These are phyloP conservation scores for Bufotes viridis DNA, from an alignment of 2,797 vertebrate genomes.

Conservation along the genomic window DNA sequence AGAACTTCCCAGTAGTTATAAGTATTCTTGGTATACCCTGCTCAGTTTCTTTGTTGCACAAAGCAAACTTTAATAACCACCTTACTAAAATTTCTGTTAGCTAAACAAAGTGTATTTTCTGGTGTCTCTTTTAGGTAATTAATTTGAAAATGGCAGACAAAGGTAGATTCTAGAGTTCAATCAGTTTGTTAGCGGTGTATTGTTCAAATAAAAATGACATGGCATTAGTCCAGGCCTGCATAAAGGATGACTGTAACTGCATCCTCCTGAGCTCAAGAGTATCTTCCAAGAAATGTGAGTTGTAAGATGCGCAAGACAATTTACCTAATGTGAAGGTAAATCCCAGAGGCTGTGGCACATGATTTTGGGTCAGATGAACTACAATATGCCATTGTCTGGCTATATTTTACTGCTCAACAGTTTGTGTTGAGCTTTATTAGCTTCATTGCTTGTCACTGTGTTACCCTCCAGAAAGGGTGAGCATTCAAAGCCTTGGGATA, in stretches of 20 bases:
- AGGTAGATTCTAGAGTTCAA: constrained; percentile 62
- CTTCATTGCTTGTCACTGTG: constrained; percentile 41
- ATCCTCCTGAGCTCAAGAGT: constrained; percentile 57
- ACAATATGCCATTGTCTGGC: constrained; percentile 58
- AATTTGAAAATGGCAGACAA: constrained; percentile 60
- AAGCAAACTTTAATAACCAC: constrained; percentile 37
- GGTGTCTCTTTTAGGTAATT: constrained; percentile 60
- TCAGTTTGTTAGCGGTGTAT: constrained; percentile 60
- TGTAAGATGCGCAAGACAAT: constrained; percentile 60
- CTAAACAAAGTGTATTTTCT: constrained; percentile 54
- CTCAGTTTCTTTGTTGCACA: not conserved
- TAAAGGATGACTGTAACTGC: constrained; percentile 61
- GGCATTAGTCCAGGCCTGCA: constrained; percentile 55
- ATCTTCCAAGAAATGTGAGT: constrained; percentile 63
- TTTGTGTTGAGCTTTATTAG: constrained; percentile 48
- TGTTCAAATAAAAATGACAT: constrained; percentile 62
- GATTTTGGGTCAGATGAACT: constrained; percentile 61
- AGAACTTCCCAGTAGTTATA: not conserved
- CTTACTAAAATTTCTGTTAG: constrained; percentile 38
- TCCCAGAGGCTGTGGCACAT: constrained; percentile 60
- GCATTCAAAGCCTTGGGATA: constrained; percentile 2
- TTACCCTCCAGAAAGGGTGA: constrained; percentile 33
- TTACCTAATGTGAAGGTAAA: constrained; percentile 61
- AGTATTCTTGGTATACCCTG: not conserved
- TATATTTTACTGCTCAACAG: constrained; percentile 45